A percentile compares a stretch with the other conserved stretches of the same genome.
phyloP scores from a whole-genome alignment of 2,113 vertebrate species.

The Neotoma lepida region DNA sequence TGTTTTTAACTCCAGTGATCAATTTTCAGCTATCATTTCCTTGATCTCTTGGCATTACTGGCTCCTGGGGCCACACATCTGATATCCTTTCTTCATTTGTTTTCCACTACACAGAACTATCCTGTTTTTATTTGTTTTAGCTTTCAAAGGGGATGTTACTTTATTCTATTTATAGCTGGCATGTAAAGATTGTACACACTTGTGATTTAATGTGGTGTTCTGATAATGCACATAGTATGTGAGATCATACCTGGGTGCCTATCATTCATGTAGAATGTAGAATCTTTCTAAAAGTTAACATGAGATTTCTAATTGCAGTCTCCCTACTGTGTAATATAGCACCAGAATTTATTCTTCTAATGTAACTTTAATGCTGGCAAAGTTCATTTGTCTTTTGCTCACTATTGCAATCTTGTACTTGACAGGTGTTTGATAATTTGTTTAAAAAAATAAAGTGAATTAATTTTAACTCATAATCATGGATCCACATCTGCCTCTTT shows the following conservation, averaged over 20 bases:
- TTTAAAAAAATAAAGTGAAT: not conserved
- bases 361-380: not conserved
- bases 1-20: not conserved
- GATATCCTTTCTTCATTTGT: slow-evolving; percentile 25
- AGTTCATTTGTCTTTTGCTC: not conserved
- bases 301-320: not conserved
- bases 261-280: not conserved
- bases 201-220: not conserved
- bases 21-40: slow-evolving; percentile 28
- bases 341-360: not conserved
- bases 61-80: not conserved
- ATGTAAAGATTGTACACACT: not conserved
- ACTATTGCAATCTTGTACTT: not conserved
- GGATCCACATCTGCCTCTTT: too few species aligned
- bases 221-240: not conserved
- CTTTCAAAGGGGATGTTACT: not conserved
- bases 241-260: not conserved
- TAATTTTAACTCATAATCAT: not conserved
- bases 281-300: not conserved
- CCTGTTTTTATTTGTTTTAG: not conserved
- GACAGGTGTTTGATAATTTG: not conserved
- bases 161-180: not conserved
- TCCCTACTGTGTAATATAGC: not conserved
- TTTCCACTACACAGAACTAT: not conserved
- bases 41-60: not conserved